Percentiles rank a stretch among this genome's conserved stretches.
These are phyloP conservation scores for Echeneis naucrates DNA, from an alignment of 2,797 vertebrate genomes.

Conservation along the genomic window DNA sequence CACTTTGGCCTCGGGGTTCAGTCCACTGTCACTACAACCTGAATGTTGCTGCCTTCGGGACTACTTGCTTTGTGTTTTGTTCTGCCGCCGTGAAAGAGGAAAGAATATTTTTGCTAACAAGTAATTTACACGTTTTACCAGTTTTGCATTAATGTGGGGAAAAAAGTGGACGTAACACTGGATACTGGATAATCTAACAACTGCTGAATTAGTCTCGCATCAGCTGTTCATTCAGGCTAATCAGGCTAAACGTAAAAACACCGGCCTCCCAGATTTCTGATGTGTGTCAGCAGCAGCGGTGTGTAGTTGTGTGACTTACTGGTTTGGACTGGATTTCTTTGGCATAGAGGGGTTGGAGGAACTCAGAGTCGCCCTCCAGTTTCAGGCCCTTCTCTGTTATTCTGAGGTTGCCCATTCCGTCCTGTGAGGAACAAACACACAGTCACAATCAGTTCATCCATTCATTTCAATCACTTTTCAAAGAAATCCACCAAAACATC, in stretches of 20 bases:
- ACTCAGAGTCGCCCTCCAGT: constrained; percentile 97
- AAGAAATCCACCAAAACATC: background rate
- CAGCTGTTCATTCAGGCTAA: too few species aligned
- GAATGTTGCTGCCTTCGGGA: background rate
- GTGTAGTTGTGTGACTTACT: constrained; percentile 85
- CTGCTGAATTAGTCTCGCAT: too few species aligned
- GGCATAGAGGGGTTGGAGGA: constrained; percentile 98
- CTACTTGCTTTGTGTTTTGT: background rate
- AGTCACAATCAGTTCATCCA: background rate
- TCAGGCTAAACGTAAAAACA: too few species aligned
- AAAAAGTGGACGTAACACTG: background rate
- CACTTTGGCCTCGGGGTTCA: background rate
- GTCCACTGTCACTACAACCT: background rate
- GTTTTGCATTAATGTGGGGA: background rate
- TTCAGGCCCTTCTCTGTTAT: constrained; percentile 98
- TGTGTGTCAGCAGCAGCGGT: background rate
- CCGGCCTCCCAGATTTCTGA: too few species aligned
- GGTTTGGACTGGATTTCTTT: constrained; percentile 99
- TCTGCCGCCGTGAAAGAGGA: too few species aligned
- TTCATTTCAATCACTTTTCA: background rate
- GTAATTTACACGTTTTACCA: background rate
- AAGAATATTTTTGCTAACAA: background rate
- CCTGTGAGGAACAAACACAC: constrained; percentile 80
- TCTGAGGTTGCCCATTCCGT: constrained; percentile 97
- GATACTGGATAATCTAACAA: background rate